Evolutionary conservation across 2,888 invertebrate genomes (phyloP), one percentile per base, ranked within the genome.

Genomic region (Ceramica pisi): DNA sequence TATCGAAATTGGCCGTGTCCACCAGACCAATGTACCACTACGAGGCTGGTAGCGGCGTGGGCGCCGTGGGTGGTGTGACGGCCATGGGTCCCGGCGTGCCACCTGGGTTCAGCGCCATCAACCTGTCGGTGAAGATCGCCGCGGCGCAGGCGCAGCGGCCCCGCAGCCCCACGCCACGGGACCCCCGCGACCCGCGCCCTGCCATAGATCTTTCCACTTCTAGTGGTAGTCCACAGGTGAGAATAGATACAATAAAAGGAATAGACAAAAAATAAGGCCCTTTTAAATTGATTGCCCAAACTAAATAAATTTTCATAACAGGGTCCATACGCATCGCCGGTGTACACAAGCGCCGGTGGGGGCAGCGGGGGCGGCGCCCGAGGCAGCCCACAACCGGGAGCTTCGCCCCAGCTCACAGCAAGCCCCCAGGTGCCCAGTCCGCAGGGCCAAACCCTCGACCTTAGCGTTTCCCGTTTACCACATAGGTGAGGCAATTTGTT

Each of bases 381-480:
- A 81, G 98, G 98, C 87, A 98, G 98, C 93, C 98, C 98, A 83
- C 98, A 98, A 93, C 98, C 98, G 75, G 98, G 98, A 85, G 97
- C 98, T 82, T 98, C 98, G 94, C 98, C 98, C 82, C 96, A 96
- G 90, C 97, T 97, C 87, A 97, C 98, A 84, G 97, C 98, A 90
- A 98, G 98, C 96, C 98, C 98, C 83, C 98, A 98, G 96, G 98
- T 98, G 95, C 98, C 98, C 90, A 98, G 98, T 96, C 98, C 98
- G 80, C 98, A 98, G 96, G 98, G 98, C 88, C 98, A 98, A 94
- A 98, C 98, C 88, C 97, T 98, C 93, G 98, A 98, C 96, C 97
- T 98, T 93, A 98, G 98, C 94, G 98, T 98, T 88, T 98, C 98
- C 94, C 97, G 98, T 94, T 97, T 98, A 94, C 97, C 97, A 92